A percentile compares a stretch with the other conserved stretches of the same genome.
These are phyloP conservation scores for Cheilosia impressa DNA, from an alignment of 2,888 invertebrate genomes.

Conservation along the genomic window DNA sequence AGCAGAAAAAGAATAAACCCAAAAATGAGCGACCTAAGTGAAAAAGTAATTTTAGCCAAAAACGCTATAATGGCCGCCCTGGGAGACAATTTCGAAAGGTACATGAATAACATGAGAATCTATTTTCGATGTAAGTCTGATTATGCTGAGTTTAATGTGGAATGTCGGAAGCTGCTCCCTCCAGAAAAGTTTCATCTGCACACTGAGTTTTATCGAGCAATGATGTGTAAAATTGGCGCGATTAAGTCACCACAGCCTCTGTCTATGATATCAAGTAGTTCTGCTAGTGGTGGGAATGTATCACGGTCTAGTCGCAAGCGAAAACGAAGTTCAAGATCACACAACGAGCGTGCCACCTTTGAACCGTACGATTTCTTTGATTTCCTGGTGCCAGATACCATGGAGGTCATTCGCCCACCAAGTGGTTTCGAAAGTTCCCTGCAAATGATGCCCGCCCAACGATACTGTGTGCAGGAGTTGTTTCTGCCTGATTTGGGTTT, in stretches of 20 bases:
- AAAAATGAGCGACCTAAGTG: conserved; percentile 79
- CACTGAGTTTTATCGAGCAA: conserved; percentile 92
- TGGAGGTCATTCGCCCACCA: conserved; percentile 80
- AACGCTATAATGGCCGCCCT: conserved; percentile 83
- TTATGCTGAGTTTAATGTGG: conserved; percentile 92
- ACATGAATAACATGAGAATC: conserved; percentile 89
- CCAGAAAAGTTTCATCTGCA: conserved; percentile 91
- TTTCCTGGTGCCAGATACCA: conserved; percentile 85
- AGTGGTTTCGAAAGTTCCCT: conserved; percentile 79
- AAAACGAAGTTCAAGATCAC: conserved; percentile 84
- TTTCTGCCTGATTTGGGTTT: conserved; percentile 93
- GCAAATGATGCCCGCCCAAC: conserved; percentile 82
- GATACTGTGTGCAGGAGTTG: conserved; percentile 89
- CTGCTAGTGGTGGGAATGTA: conserved; percentile 77
- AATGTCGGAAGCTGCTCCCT: conserved; percentile 89
- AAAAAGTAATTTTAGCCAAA: conserved; percentile 80
- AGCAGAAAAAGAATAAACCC: background rate
- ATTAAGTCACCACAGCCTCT: conserved; percentile 78
- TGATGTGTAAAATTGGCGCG: conserved; percentile 89
- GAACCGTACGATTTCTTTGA: conserved; percentile 87
- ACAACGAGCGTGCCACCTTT: conserved; percentile 86
- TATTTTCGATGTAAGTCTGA: conserved; percentile 91
- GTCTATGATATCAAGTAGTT: conserved; percentile 63
- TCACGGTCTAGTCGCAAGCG: conserved; percentile 82
- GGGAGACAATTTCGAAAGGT: conserved; percentile 88